A percentile compares a stretch with the other conserved stretches of the same genome.
These are phyloP conservation scores for Tromatobia lineatoria DNA, from an alignment of 2,888 invertebrate species.

Conservation along the genomic window DNA sequence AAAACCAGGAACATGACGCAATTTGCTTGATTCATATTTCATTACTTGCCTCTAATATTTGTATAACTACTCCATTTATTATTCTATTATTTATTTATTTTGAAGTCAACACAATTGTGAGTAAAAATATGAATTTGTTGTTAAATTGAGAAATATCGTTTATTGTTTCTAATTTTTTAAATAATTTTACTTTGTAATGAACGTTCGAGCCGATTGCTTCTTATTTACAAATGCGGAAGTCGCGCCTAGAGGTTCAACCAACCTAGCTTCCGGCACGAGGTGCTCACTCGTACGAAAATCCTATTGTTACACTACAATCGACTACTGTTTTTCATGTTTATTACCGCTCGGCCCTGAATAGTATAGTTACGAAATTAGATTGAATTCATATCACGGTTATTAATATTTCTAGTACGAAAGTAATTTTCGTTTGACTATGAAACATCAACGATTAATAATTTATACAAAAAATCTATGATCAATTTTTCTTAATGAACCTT, in stretches of 20 bases:
- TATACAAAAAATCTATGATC: background rate
- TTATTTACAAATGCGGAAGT: constrained; percentile 73
- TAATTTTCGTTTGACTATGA: background rate
- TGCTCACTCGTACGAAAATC: constrained; percentile 77
- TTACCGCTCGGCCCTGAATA: background rate
- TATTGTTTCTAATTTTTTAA: background rate
- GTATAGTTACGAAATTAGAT: background rate
- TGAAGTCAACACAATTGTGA: too few species aligned
- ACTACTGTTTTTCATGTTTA: background rate
- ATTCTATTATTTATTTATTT: too few species aligned
- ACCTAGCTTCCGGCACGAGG: constrained; percentile 75
- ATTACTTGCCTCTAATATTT: background rate
- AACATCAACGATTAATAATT: background rate
- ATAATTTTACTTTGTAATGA: constrained; percentile 3
- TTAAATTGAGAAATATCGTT: background rate
- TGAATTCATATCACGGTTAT: background rate
- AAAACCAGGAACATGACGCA: background rate
- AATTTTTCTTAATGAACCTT: too few species aligned
- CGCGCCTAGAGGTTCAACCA: constrained; percentile 72
- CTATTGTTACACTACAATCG: constrained; percentile 53
- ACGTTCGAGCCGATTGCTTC: constrained; percentile 39
- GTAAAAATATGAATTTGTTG: too few species aligned
- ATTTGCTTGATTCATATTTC: constrained; percentile 1
- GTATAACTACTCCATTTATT: background rate
- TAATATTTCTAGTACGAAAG: background rate